Evolutionary conservation across 2,888 invertebrate genomes (phyloP).

Genomic region (Thereva nobilitata): DNA sequence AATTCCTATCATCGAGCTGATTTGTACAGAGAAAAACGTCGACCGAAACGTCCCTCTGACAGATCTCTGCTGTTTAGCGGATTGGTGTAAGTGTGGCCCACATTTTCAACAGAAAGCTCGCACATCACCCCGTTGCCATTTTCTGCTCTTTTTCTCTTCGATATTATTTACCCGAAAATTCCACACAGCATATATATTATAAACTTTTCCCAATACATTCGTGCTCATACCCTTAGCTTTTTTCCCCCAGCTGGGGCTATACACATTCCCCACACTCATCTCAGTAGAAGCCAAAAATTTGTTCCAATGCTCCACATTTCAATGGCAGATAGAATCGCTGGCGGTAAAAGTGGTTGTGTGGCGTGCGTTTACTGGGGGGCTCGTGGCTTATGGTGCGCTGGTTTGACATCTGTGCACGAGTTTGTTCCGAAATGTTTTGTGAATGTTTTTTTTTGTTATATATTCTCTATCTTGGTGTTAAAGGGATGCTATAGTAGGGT

Average conservation of each 20-base stretch:
- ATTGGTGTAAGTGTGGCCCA: constrained; percentile 31
- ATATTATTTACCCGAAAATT: too few species aligned
- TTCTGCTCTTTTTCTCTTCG: too few species aligned
- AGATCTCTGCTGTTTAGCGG: constrained; percentile 24
- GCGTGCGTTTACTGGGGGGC: constrained; percentile 16
- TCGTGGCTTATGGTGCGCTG: constrained; percentile 7
- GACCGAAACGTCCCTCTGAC: constrained; percentile 38
- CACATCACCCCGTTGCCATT: too few species aligned
- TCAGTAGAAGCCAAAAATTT: background rate
- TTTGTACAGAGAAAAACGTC: constrained; percentile 34
- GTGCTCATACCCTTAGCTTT: too few species aligned
- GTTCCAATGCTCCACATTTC: constrained; percentile 1
- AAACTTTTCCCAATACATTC: too few species aligned
- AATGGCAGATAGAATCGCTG: background rate
- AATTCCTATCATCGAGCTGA: constrained; percentile 17
- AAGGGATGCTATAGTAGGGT: too few species aligned
- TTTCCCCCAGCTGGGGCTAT: too few species aligned
- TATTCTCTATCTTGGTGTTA: constrained; percentile 1
- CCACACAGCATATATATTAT: too few species aligned
- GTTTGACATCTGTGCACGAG: constrained; percentile 19
- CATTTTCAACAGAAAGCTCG: constrained; percentile 10
- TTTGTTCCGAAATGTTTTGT: too few species aligned
- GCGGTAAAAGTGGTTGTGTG: background rate
- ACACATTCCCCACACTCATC: too few species aligned
- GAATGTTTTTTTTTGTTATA: background rate